Evolutionary conservation across 2,888 invertebrate species (phyloP), one percentile per base, ranked within the genome.

Genomic region (Pterobdella sp.): DNA sequence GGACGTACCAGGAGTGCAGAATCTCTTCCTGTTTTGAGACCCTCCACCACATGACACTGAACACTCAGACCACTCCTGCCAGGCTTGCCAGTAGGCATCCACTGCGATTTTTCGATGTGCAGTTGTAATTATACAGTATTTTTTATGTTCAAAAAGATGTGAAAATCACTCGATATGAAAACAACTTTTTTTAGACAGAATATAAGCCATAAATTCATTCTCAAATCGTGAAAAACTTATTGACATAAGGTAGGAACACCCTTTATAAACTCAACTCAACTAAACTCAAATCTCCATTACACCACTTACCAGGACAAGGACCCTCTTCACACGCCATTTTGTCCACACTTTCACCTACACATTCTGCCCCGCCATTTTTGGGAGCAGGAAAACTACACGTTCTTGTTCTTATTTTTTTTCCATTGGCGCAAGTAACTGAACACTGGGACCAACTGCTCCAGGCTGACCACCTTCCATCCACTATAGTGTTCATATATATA

Each of bases 371-470:
- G 22, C 74, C 74, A 68, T 73, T 35, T 32, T 60, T 75, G 1
- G 83, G 81, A 18, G 77, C 67, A 0, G 83, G 83, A 68, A 78
- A 77, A 36, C 80, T 78, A 76, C 83, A 83, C 18, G 78, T 78
- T 22, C 83, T 77, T 52, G 76, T 76, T 7, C 84, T 77, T 3
- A 76, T 73, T 49, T 78, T 77, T 2, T 76, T 72, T 4, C 83
- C 84, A 2, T 79, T 79, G 14, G 80, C 81, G 79, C 84, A 84
- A 3, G 81, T 79, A 22, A 77, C 78, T 35, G 79, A 80, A 77
- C 84, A 84, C 7, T 74, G 74, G 10, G 80, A 77, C 82, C 82
- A 84, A 1, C 76, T 72, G 36, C 76, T 74, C 84, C 84, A 84
- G 1, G 66, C 22, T 1, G 79, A 77, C 82, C 83, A 84, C 37